A percentile compares a stretch with the other conserved stretches of the same genome.
Evolutionary conservation across 2,113 vertebrate genomes (phyloP).

Genomic region (Heloderma charlesbogerti): DNA sequence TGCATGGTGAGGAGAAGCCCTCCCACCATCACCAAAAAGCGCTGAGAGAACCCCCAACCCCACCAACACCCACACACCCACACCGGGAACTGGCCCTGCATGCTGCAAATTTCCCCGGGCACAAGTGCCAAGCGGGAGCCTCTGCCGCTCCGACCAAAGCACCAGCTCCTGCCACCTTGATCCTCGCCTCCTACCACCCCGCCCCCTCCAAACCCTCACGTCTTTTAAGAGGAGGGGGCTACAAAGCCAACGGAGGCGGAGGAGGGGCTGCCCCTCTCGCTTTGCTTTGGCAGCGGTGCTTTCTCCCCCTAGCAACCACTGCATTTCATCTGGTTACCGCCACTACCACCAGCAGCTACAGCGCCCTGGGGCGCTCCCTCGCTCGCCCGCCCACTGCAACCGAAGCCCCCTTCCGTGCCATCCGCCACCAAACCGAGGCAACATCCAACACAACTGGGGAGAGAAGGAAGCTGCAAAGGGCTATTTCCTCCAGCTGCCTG

Average conservation of each 20-base stretch:
- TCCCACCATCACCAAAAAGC: too few species aligned
- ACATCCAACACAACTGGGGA: background rate
- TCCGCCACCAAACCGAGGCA: background rate
- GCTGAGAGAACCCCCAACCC: background rate
- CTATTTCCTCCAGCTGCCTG: background rate
- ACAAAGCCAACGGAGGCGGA: background rate
- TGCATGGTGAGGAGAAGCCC: background rate
- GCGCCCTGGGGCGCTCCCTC: constrained; percentile 8
- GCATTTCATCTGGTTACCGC: constrained; percentile 22
- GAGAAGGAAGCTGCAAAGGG: background rate
- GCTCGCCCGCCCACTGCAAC: background rate
- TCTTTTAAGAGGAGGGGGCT: background rate
- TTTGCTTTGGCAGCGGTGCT: background rate
- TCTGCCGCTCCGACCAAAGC: background rate
- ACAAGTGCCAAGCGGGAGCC: background rate
- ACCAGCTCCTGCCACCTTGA: constrained; percentile 4
- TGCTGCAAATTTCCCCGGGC: background rate
- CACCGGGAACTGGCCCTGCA: background rate
- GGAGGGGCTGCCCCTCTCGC: background rate
- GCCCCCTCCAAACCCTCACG: background rate
- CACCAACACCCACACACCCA: background rate
- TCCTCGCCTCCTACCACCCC: background rate
- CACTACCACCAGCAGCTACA: background rate
- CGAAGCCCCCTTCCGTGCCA: background rate
- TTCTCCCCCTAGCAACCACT: constrained; percentile 26